Conservation (phyloP, 2,113 vertebrate species). For the Phocoena phocoena region DNA sequence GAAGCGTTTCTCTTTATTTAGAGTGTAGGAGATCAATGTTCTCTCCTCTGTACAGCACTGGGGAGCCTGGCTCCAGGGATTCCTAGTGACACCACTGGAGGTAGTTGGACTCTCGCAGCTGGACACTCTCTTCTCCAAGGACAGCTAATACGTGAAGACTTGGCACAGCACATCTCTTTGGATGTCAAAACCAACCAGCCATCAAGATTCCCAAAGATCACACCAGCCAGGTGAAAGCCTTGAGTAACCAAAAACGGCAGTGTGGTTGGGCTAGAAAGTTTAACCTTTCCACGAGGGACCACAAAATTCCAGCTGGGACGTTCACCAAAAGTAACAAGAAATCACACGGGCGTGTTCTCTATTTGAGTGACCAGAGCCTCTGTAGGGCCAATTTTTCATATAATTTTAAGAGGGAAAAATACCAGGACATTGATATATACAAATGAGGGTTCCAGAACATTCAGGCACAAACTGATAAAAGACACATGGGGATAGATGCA, state of each 20-base stretch:
- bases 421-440: background rate
- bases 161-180: background rate
- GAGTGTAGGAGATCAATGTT: background rate
- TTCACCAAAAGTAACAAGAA: slow-evolving; percentile 14
- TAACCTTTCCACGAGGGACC: background rate
- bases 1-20: background rate
- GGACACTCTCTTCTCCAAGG: background rate
- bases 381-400: background rate
- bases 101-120: background rate
- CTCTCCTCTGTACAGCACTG: background rate
- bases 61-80: background rate
- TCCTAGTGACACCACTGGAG: background rate
- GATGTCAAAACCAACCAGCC: background rate
- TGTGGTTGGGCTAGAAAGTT: background rate
- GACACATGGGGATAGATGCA: background rate
- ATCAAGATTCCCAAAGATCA: background rate
- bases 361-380: slow-evolving; percentile 10
- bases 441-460: slow-evolving; percentile 19
- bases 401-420: slow-evolving; percentile 28
- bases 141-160: background rate
- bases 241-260: background rate
- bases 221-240: background rate
- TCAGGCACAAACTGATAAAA: background rate
- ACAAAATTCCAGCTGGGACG: background rate
- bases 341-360: background rate